phyloP scores from a whole-genome alignment of 1,140 invertebrate species.

The Aphidius gifuensis region DNA sequence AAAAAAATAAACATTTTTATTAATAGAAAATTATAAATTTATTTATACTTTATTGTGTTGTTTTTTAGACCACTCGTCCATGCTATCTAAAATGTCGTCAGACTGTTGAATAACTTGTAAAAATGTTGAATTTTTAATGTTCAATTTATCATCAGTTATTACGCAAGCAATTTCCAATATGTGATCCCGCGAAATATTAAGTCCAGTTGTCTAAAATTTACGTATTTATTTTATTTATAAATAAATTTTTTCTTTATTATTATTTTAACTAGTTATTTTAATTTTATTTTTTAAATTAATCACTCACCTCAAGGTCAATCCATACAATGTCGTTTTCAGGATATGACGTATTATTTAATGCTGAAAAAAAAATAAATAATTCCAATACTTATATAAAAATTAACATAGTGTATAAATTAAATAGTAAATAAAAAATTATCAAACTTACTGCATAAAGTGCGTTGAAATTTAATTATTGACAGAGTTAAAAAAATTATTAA shows the following conservation, averaged over 20 bases:
- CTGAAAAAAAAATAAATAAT: too few species aligned
- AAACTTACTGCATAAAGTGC: too few species aligned
- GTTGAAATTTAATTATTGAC: too few species aligned
- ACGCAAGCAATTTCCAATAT: slow-evolving; percentile 88
- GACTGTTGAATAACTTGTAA: slow-evolving; percentile 81
- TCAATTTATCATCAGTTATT: slow-evolving; percentile 78
- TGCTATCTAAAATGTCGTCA: slow-evolving; percentile 69
- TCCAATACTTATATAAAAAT: too few species aligned
- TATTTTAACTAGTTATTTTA: background rate
- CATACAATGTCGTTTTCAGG: slow-evolving; percentile 34
- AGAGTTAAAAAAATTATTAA: too few species aligned
- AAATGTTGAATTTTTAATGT: slow-evolving; percentile 74
- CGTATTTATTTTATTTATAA: too few species aligned
- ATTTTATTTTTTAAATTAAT: background rate
- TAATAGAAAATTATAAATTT: too few species aligned
- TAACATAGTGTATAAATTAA: too few species aligned
- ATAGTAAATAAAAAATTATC: too few species aligned
- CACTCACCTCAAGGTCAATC: slow-evolving; percentile 43
- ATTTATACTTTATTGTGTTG: slow-evolving; percentile 63
- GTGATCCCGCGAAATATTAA: slow-evolving; percentile 73
- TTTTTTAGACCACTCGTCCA: slow-evolving; percentile 77
- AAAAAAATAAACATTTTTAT: too few species aligned
- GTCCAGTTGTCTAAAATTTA: slow-evolving; percentile 51
- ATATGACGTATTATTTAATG: too few species aligned
- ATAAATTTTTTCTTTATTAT: background rate